phyloP scores from a whole-genome alignment of 2,888 invertebrate genomes.

The Acrocera orbiculus region DNA sequence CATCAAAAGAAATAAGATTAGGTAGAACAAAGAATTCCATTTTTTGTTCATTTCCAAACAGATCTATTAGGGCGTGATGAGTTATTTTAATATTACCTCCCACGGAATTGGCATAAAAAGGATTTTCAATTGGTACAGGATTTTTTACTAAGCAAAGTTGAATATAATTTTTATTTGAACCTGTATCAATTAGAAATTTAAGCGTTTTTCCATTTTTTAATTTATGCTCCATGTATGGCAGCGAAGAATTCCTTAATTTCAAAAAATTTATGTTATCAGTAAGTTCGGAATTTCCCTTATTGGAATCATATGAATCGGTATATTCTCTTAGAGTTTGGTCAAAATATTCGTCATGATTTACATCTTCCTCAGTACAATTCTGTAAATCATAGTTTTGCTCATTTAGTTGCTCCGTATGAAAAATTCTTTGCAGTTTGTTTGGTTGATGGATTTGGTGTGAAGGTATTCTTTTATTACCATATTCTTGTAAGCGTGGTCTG shows the following conservation, averaged over 20 bases:
- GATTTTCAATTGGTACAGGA: constrained; percentile 8
- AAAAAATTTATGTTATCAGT: constrained; percentile 12
- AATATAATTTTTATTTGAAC: constrained; percentile 13
- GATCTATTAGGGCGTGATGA: constrained; percentile 7
- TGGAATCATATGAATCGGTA: too few species aligned
- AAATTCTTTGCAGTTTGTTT: constrained; percentile 3
- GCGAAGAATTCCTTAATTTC: constrained; percentile 12
- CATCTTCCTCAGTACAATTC: neutral
- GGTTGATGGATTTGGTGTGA: too few species aligned
- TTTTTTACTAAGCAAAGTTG: constrained; percentile 8
- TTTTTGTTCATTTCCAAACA: constrained; percentile 5
- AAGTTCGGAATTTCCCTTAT: too few species aligned
- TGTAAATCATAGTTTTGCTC: neutral
- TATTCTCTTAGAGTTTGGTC: constrained; percentile 1
- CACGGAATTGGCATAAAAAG: constrained; percentile 9
- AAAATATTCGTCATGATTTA: neutral
- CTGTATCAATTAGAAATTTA: constrained; percentile 12
- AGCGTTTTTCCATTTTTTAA: constrained; percentile 11
- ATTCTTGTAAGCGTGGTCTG: neutral
- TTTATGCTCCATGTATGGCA: constrained; percentile 11
- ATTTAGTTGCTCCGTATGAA: neutral
- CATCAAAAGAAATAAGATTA: constrained; percentile 4
- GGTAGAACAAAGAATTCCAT: constrained; percentile 9
- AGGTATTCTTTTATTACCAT: neutral
- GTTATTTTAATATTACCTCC: constrained; percentile 10